Conservation (phyloP, 2,888 invertebrate genomes). For the Lamproptera curius region DNA sequence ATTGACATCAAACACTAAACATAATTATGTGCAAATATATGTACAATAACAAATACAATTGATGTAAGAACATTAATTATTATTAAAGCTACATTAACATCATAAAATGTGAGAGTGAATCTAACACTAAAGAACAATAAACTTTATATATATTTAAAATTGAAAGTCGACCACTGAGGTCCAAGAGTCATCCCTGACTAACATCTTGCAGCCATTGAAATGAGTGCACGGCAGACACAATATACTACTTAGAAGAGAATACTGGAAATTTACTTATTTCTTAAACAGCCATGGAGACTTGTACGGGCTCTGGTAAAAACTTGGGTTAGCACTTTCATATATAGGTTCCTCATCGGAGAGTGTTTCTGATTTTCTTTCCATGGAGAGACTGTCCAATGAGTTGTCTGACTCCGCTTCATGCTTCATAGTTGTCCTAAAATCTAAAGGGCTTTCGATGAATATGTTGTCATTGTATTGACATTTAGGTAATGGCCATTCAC, state of each 20-base stretch:
- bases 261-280: constrained; percentile 36
- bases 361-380: constrained; percentile 42
- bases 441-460: constrained; percentile 51
- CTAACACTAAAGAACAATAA: constrained; percentile 7
- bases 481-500: constrained; percentile 45
- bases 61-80: not conserved
- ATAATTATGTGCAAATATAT: not conserved
- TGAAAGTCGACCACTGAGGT: not conserved
- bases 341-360: constrained; percentile 33
- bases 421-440: constrained; percentile 43
- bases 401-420: constrained; percentile 17
- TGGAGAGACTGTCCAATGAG: constrained; percentile 20
- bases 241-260: constrained; percentile 22
- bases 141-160: constrained; percentile 5
- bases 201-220: constrained; percentile 4
- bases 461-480: constrained; percentile 67
- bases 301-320: constrained; percentile 58
- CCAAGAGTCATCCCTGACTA: constrained; percentile 2
- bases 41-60: constrained; percentile 5
- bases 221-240: constrained; percentile 11
- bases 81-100: constrained; percentile 7
- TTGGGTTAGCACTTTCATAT: constrained; percentile 45
- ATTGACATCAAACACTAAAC: not conserved
- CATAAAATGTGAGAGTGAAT: constrained; percentile 1
- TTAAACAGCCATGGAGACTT: constrained; percentile 59